Evolutionary conservation across 2,797 vertebrate species (phyloP).

Genomic region (Ciconia nigra): DNA sequence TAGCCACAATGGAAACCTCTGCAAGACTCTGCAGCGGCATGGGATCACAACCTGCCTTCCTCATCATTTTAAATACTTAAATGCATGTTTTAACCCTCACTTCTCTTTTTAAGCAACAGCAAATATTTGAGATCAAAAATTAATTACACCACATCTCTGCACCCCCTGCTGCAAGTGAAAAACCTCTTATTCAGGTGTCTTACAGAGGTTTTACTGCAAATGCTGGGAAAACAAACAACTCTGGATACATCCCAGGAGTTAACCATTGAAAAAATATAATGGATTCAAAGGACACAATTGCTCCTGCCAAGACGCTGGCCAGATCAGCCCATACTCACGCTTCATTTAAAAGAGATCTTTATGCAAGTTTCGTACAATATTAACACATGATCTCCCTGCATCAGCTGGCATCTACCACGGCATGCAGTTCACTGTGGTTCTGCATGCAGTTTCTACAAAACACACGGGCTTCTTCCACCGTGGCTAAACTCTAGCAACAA

Average conservation of each 20-base stretch:
- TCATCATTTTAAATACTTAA: neutral
- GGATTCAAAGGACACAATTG: neutral
- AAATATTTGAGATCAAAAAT: neutral
- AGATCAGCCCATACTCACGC: neutral
- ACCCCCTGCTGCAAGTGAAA: neutral
- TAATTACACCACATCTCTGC: neutral
- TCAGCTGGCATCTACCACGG: neutral
- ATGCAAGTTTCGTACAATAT: neutral
- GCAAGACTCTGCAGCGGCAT: neutral
- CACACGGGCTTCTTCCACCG: neutral
- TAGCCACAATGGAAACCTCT: neutral
- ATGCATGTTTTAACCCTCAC: neutral
- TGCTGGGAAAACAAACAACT: neutral
- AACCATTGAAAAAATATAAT: neutral
- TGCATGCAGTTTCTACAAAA: neutral
- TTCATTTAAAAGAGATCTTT: neutral
- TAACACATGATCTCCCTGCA: neutral
- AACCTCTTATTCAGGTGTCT: neutral
- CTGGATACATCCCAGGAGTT: neutral
- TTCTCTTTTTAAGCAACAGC: neutral
- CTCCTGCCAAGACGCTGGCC: neutral
- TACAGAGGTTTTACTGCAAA: neutral
- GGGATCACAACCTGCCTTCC: neutral
- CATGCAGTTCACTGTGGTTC: rapidly evolving
- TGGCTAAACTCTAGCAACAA: neutral